Conservation (phyloP, 2,113 vertebrate genomes). For the Oreochromis tanganicae region DNA sequence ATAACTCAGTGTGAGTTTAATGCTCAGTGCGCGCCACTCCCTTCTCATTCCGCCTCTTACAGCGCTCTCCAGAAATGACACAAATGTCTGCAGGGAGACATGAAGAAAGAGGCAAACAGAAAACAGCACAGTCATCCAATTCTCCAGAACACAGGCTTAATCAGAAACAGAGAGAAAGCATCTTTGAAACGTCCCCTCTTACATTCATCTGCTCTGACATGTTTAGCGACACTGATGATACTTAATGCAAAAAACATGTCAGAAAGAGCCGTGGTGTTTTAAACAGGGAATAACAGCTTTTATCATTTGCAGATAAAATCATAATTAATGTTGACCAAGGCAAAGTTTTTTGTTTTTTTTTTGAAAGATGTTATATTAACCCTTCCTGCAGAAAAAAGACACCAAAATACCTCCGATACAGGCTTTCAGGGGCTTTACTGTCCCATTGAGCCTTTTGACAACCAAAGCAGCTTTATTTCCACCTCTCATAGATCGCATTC, state of each 20-base stretch:
- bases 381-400: background rate
- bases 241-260: slow-evolving; percentile 42
- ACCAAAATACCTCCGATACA: background rate
- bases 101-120: slow-evolving; percentile 39
- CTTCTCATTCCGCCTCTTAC: slow-evolving; percentile 12
- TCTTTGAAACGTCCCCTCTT: slow-evolving; percentile 49
- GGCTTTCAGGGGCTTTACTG: slow-evolving; percentile 8
- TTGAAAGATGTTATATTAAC: background rate
- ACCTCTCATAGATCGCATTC: slow-evolving; percentile 30
- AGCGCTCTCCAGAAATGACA: slow-evolving; percentile 37
- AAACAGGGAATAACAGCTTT: background rate
- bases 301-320: background rate
- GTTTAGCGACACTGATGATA: slow-evolving; percentile 45
- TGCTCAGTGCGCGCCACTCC: slow-evolving; percentile 3
- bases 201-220: slow-evolving; percentile 46
- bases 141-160: slow-evolving; percentile 40
- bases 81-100: slow-evolving; percentile 26
- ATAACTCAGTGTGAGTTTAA: slow-evolving; percentile 36
- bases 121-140: slow-evolving; percentile 35
- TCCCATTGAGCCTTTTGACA: slow-evolving; percentile 37
- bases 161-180: slow-evolving; percentile 49
- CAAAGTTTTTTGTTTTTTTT: background rate
- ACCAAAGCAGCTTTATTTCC: slow-evolving; percentile 34
- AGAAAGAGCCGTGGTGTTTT: background rate
- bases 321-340: background rate